phyloP scores from a whole-genome alignment of 2,888 invertebrate genomes.

The Perizoma flavofasciatum region DNA sequence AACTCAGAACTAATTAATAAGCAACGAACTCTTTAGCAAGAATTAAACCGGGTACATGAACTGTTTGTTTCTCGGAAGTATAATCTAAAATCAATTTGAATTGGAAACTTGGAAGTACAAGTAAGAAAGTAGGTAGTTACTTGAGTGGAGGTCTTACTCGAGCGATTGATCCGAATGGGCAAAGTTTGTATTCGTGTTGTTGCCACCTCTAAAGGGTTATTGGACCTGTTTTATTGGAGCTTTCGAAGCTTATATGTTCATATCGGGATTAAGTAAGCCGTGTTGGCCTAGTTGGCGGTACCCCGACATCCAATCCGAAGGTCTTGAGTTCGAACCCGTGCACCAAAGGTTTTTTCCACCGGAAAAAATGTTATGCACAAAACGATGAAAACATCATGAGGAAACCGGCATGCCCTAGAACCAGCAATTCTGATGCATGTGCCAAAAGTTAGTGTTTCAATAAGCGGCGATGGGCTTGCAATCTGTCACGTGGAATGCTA shows the following conservation, averaged over 20 bases:
- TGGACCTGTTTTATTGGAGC: slow-evolving; percentile 15
- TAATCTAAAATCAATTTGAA: slow-evolving; percentile 27
- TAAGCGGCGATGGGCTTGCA: no score
- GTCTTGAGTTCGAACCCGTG: no score
- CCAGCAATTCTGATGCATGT: no score
- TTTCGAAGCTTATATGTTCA: slow-evolving; percentile 1
- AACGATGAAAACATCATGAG: no score
- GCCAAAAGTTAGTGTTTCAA: no score
- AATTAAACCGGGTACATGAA: slow-evolving; percentile 14
- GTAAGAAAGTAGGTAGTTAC: not conserved
- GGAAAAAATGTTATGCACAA: no score
- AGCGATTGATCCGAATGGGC: slow-evolving; percentile 22
- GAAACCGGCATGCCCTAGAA: no score
- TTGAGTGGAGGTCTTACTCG: slow-evolving; percentile 11
- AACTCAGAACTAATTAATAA: slow-evolving; percentile 23
- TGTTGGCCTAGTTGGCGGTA: not conserved
- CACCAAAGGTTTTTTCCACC: no score
- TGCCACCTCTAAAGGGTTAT: slow-evolving; percentile 19
- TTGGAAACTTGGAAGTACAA: slow-evolving; percentile 12
- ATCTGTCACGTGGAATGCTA: no score
- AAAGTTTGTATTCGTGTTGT: slow-evolving; percentile 22
- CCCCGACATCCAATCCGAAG: no score
- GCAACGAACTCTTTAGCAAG: slow-evolving; percentile 15
- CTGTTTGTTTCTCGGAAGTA: slow-evolving; percentile 24
- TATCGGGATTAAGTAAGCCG: slow-evolving; percentile 2